Evolutionary conservation across 2,113 vertebrate genomes (phyloP).

Genomic region (Nycticorax nycticorax): DNA sequence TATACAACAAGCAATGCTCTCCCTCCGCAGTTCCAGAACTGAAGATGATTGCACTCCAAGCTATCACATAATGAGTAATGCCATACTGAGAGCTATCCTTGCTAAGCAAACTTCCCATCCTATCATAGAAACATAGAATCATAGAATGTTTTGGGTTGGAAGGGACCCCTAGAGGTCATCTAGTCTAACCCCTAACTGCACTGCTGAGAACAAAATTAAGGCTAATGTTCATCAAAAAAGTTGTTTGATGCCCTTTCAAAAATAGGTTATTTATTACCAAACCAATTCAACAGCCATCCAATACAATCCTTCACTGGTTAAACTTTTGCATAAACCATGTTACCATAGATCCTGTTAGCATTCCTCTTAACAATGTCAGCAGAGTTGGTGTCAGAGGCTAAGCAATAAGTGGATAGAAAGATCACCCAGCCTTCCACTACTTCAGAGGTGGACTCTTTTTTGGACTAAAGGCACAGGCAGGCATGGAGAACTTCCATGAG

Average conservation of each 20-base stretch:
- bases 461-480: background rate
- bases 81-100: background rate
- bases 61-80: background rate
- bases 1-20: background rate
- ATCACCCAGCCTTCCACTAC: background rate
- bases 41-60: background rate
- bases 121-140: too few relatives aligned
- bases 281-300: background rate
- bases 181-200: too few relatives aligned
- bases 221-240: background rate
- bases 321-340: background rate
- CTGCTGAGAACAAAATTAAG: background rate
- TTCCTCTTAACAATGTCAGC: background rate
- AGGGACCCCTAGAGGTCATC: too few relatives aligned
- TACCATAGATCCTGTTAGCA: background rate
- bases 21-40: background rate
- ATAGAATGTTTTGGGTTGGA: too few relatives aligned
- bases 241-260: background rate
- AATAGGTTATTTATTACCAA: background rate
- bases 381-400: background rate
- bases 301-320: background rate
- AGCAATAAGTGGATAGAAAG: background rate
- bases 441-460: background rate
- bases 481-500: background rate
- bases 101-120: background rate